These are phyloP conservation scores for Dryocosmus kuriphilus DNA, from an alignment of 2,888 invertebrate species.

Conservation along the genomic window DNA sequence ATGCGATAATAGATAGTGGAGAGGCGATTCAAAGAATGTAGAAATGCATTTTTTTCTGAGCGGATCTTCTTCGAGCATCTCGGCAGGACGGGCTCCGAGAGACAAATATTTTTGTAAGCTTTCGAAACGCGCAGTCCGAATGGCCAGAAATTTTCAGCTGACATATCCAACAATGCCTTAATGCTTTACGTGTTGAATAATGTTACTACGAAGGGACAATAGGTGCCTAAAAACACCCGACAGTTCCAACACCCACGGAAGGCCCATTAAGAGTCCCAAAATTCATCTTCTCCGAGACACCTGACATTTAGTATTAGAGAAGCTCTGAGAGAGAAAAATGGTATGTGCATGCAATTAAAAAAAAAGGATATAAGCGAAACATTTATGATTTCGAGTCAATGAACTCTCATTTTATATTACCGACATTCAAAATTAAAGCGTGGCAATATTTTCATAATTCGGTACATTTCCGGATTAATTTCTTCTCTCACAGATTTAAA, in stretches of 20 bases:
- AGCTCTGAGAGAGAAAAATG: conserved; percentile 4
- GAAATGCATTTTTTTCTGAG: conserved; percentile 11
- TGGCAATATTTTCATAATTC: not conserved
- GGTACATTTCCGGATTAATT: not conserved
- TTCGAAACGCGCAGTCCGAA: conserved; percentile 71
- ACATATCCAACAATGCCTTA: conserved; percentile 78
- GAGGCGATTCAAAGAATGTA: not conserved
- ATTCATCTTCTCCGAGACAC: conserved; percentile 26
- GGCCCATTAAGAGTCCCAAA: conserved; percentile 31
- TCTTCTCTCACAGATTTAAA: too few relatives aligned
- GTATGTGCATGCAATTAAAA: not conserved
- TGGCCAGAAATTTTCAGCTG: conserved; percentile 73
- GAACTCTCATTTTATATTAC: not conserved
- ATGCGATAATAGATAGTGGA: not conserved
- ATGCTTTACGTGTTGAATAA: conserved; percentile 73
- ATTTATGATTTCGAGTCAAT: conserved; percentile 13
- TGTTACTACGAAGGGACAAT: conserved; percentile 45
- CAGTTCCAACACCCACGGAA: conserved; percentile 33
- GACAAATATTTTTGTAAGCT: conserved; percentile 74
- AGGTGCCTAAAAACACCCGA: conserved; percentile 20
- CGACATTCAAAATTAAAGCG: not conserved
- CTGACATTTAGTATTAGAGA: conserved; percentile 18
- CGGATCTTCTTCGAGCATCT: conserved; percentile 23
- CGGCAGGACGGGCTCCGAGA: conserved; percentile 51
- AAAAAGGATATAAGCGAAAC: not conserved